Evolutionary conservation across 1,140 invertebrate genomes (phyloP), one percentile per base, ranked within the genome.

Genomic region (Cydia fagiglandana): DNA sequence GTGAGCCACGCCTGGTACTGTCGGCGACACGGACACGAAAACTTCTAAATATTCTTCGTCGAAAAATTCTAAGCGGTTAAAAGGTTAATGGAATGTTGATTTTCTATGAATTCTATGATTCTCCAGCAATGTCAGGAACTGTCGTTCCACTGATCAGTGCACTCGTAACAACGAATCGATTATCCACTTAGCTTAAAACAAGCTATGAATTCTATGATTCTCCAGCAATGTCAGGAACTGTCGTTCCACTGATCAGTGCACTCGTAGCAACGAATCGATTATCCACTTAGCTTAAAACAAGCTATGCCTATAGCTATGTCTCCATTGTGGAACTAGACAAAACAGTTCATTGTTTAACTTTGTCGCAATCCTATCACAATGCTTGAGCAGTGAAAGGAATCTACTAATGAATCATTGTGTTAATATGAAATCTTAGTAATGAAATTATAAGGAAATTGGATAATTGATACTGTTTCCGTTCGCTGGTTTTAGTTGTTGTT

Each of bases 361-460:
- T 78, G 73, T 80, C 76, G 68, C 76, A 77, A 75, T 77, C 73
- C 24, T 76, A 70, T 66, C n/a, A 75, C 56, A 74, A 74, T 75
- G 68, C 75, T 64, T 64, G 70, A 74, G 20, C 74, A 82, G 84
- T 84, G 84, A 84, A 84, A 85, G 81, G 82, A 78, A 82, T 79
- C 66, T 10, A 64, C 74, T 79, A 80, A 80, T 82, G 78, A 79
- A 64, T 80, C 76, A 79, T 84, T 84, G 81, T 81, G 77, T 83
- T 82, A 82, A 82, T 85, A 81, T 82, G 82, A 84, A 85, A 85
- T 81, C 78, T 77, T 73, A 61, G 17, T 75, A 45, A 61, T 61
- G 73, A 64, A 75, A 75, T 41, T 75, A 64, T 75, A 28, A 74
- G 73, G 74, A 53, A 53, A 75, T 64, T 28, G 45, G 24, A 28